phyloP scores from a whole-genome alignment of 2,888 invertebrate species.

The Limnephilus rhombicus region DNA sequence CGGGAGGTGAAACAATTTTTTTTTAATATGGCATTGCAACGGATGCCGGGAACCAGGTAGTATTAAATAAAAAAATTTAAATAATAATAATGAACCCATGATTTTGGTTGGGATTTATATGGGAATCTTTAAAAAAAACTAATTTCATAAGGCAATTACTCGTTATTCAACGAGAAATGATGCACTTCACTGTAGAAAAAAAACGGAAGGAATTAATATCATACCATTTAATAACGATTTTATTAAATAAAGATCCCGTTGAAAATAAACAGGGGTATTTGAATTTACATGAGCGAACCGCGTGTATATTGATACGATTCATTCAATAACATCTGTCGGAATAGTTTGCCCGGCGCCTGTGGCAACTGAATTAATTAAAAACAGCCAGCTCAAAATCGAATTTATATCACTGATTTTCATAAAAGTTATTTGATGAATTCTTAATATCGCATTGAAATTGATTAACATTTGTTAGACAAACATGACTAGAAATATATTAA shows the following conservation, averaged over 20 bases:
- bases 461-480: background rate
- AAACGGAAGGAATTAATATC: too few species aligned
- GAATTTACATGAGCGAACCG: background rate
- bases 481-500: background rate
- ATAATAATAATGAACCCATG: too few species aligned
- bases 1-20: too few species aligned
- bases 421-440: background rate
- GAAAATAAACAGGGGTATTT: background rate
- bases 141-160: too few species aligned
- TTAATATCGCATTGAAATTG: background rate
- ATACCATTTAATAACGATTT: background rate
- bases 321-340: background rate
- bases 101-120: too few species aligned
- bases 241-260: background rate
- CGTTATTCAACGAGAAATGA: too few species aligned
- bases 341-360: background rate
- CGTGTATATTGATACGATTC: background rate
- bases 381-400: background rate
- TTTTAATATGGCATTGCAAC: too few species aligned
- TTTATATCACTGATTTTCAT: background rate
- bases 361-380: background rate
- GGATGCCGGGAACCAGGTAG: too few species aligned
- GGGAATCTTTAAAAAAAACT: too few species aligned
- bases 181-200: too few species aligned
- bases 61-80: too few species aligned